A percentile compares a stretch with the other conserved stretches of the same genome.
These are phyloP conservation scores for Danio kyathit DNA, from an alignment of 2,797 vertebrate genomes.

Conservation along the genomic window DNA sequence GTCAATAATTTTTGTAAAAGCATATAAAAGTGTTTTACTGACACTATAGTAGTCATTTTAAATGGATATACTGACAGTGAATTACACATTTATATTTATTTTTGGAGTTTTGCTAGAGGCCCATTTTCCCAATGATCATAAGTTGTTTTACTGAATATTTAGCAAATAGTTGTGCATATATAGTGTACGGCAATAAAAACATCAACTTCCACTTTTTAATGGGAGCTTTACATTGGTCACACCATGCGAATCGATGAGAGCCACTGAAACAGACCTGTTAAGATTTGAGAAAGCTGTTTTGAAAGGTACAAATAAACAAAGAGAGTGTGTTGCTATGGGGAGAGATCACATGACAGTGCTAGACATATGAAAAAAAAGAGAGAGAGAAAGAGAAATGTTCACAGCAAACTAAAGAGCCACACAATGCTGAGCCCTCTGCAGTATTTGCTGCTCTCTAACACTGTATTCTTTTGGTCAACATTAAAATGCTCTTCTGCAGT, in stretches of 20 bases:
- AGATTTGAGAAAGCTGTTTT: constrained; percentile 8
- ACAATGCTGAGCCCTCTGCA: background rate
- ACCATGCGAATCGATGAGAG: background rate
- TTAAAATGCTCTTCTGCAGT: constrained; percentile 11
- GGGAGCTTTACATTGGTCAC: background rate
- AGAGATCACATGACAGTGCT: constrained; percentile 6
- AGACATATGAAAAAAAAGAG: background rate
- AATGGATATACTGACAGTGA: too few relatives aligned
- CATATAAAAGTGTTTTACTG: background rate
- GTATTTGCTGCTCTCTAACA: background rate
- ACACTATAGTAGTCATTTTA: background rate
- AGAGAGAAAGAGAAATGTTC: constrained; percentile 5
- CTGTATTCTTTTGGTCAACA: constrained; percentile 6
- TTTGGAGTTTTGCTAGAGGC: too few relatives aligned
- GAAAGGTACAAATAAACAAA: constrained; percentile 18
- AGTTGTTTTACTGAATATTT: background rate
- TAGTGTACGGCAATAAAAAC: background rate
- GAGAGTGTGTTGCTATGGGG: constrained; percentile 26
- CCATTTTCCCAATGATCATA: too few relatives aligned
- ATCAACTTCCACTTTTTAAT: background rate
- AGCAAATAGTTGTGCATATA: background rate
- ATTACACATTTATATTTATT: too few relatives aligned
- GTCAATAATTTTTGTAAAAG: too few relatives aligned
- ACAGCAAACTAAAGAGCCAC: constrained; percentile 18
- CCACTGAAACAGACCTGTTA: background rate